These are phyloP conservation scores for Marronus borbonicus DNA, from an alignment of 2,888 invertebrate species.

Conservation along the genomic window DNA sequence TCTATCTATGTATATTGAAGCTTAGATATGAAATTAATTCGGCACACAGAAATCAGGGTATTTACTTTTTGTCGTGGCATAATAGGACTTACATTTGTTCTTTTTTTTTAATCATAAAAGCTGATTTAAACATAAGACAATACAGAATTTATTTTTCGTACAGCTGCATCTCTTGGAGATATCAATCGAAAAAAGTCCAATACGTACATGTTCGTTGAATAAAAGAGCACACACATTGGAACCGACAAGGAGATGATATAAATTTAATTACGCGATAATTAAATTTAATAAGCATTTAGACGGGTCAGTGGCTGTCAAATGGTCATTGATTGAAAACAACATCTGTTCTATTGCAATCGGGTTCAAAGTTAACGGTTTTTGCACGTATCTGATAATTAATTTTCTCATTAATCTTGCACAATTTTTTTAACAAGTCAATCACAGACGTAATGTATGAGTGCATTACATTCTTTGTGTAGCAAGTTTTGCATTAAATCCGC, in stretches of 20 bases:
- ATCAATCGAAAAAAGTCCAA: conserved; percentile 14
- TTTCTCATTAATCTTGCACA: conserved; percentile 19
- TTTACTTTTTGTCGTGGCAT: too few relatives aligned
- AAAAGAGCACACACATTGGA: not conserved
- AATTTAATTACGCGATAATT: conserved; percentile 44
- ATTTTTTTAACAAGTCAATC: not conserved
- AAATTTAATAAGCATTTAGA: conserved; percentile 41
- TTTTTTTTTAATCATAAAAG: not conserved
- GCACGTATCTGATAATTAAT: conserved; percentile 12
- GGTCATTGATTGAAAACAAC: conserved; percentile 38
- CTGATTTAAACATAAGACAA: too few relatives aligned
- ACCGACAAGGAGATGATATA: conserved; percentile 32
- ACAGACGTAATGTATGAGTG: too few relatives aligned
- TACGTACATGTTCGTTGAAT: not conserved
- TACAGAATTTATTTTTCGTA: not conserved
- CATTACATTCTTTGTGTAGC: too few relatives aligned
- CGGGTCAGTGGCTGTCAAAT: conserved; percentile 40
- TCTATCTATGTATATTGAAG: too few relatives aligned
- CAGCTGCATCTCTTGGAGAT: not conserved
- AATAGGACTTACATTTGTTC: not conserved
- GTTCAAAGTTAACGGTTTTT: conserved; percentile 41
- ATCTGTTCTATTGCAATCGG: conserved; percentile 6
- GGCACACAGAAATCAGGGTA: not conserved
- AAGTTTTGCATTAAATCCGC: too few relatives aligned
- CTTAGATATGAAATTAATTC: too few relatives aligned